Percentiles rank a stretch among this genome's conserved stretches.
phyloP scores from a whole-genome alignment of 2,797 vertebrate species.

The Hydrocynus forskahlii region DNA sequence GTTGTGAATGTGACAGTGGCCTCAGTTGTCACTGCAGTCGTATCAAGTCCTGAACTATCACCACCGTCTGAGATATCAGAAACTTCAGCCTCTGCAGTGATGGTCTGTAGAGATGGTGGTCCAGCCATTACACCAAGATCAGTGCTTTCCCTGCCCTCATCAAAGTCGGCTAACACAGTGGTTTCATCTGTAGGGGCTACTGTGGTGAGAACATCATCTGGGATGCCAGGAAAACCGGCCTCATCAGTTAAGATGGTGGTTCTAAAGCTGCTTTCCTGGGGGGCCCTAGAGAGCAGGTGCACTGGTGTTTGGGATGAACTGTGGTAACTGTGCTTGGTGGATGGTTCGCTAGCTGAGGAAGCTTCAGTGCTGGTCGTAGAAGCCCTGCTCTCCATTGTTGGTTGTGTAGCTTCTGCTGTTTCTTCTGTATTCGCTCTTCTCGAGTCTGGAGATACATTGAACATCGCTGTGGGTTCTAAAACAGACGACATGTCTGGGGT shows the following conservation, averaged over 20 bases:
- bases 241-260: conserved; percentile 12
- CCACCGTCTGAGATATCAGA: conserved; percentile 32
- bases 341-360: conserved; percentile 7
- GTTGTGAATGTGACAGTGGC: conserved; percentile 33
- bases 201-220: not conserved
- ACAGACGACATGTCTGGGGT: conserved; percentile 26
- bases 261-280: conserved; percentile 4
- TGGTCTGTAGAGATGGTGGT: conserved; percentile 52
- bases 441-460: not conserved
- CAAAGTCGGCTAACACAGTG: conserved; percentile 54
- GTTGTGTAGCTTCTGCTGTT: not conserved
- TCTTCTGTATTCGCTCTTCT: conserved; percentile 1
- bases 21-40: conserved; percentile 16
- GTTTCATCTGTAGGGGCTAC: conserved; percentile 37
- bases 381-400: not conserved
- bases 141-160: conserved; percentile 33
- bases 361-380: conserved; percentile 45
- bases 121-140: conserved; percentile 38
- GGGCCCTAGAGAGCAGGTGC: not conserved
- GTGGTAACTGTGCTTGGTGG: conserved; percentile 22
- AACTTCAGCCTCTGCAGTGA: conserved; percentile 1
- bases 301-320: conserved; percentile 13
- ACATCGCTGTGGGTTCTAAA: conserved; percentile 12
- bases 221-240: not conserved
- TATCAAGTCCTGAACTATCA: not conserved